Conservation (phyloP, 2,113 vertebrate genomes). For the Telmatochromis bifrenatus region DNA sequence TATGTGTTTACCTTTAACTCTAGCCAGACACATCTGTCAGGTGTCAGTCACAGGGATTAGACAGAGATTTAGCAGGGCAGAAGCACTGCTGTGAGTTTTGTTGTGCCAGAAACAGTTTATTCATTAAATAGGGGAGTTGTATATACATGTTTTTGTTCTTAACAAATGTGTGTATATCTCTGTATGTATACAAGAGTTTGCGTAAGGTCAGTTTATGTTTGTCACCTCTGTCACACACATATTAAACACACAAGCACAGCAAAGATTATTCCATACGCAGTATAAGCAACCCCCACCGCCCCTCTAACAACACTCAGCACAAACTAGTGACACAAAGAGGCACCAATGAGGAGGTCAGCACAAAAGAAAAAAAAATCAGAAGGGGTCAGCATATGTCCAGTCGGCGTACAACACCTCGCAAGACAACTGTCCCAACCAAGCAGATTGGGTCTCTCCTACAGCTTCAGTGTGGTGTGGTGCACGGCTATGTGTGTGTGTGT, state of each 20-base stretch:
- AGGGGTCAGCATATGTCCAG: slow-evolving; percentile 72
- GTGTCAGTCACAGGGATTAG: slow-evolving; percentile 10
- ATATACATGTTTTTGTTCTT: neutral
- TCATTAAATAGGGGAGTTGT: neutral
- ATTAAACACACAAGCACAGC: neutral
- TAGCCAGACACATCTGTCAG: slow-evolving; percentile 29
- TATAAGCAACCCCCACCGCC: neutral
- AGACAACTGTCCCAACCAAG: slow-evolving; percentile 60
- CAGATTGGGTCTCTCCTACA: slow-evolving; percentile 50
- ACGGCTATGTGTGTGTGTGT: neutral
- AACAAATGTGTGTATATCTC: neutral
- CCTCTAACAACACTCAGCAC: slow-evolving; percentile 44
- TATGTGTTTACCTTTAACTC: slow-evolving; percentile 3
- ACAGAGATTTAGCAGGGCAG: neutral
- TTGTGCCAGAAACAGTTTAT: neutral
- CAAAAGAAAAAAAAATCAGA: slow-evolving; percentile 42
- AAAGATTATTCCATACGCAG: neutral
- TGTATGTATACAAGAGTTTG: neutral
- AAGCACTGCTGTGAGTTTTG: neutral
- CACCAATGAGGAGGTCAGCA: slow-evolving; percentile 65
- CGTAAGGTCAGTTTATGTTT: neutral
- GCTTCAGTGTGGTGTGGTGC: neutral
- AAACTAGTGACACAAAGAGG: slow-evolving; percentile 53
- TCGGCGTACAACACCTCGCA: slow-evolving; percentile 61
- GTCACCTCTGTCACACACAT: neutral